Percentiles rank a stretch among this genome's conserved stretches.
These are phyloP conservation scores for Erebia epiphron DNA, from an alignment of 2,888 invertebrate genomes.

Conservation along the genomic window DNA sequence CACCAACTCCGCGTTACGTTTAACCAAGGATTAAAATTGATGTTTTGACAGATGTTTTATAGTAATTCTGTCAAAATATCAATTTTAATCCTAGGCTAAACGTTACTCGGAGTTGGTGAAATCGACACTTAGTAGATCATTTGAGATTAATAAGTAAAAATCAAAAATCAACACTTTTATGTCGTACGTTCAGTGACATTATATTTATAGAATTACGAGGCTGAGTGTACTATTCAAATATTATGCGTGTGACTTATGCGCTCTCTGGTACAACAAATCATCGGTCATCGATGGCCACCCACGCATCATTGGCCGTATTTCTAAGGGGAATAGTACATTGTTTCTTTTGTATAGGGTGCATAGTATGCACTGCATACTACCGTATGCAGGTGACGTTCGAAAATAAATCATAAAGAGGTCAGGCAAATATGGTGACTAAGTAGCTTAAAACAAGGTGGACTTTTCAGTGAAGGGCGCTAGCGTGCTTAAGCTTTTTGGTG, in stretches of 20 bases:
- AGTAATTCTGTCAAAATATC: too few relatives aligned
- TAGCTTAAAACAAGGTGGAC: constrained; percentile 13
- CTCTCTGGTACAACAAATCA: constrained; percentile 39
- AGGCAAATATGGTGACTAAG: constrained; percentile 22
- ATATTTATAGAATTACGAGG: background rate
- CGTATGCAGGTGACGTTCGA: constrained; percentile 57
- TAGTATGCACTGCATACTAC: constrained; percentile 53
- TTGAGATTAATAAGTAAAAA: too few relatives aligned
- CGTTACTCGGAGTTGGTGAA: too few relatives aligned
- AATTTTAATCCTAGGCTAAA: too few relatives aligned
- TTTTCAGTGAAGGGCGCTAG: constrained; percentile 17
- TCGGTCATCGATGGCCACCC: constrained; percentile 63
- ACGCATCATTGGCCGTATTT: constrained; percentile 54
- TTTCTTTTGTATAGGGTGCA: constrained; percentile 52
- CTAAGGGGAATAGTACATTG: constrained; percentile 59
- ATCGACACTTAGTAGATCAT: too few relatives aligned
- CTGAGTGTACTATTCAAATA: constrained; percentile 53
- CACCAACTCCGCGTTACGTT: too few relatives aligned
- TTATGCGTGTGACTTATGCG: constrained; percentile 56
- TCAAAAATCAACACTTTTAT: too few relatives aligned
- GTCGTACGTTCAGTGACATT: background rate
- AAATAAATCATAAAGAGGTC: constrained; percentile 48
- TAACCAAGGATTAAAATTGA: too few relatives aligned
- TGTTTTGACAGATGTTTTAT: too few relatives aligned
- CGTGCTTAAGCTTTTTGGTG: constrained; percentile 10